phyloP scores from a whole-genome alignment of 2,113 vertebrate species.

The Pterophyllum scalare region DNA sequence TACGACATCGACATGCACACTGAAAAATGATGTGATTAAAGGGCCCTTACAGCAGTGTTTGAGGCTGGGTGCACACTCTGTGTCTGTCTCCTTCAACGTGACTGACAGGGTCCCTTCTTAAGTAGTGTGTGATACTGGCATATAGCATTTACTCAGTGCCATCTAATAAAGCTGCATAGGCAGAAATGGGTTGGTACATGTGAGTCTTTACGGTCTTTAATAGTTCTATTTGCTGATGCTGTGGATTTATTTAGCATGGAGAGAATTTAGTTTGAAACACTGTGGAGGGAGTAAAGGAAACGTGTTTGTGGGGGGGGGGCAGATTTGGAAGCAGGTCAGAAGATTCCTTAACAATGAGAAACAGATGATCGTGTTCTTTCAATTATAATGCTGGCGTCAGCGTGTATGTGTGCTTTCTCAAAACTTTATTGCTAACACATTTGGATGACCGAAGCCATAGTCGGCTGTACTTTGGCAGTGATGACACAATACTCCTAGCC shows the following conservation, averaged over 20 bases:
- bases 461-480: constrained; percentile 39
- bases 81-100: too few relatives aligned
- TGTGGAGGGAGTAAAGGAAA: not conserved
- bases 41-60: not conserved
- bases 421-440: constrained; percentile 63
- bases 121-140: not conserved
- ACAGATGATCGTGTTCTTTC: constrained; percentile 66
- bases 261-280: not conserved
- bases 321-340: constrained; percentile 33
- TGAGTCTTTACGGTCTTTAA: not conserved
- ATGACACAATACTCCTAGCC: constrained; percentile 40
- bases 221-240: not conserved
- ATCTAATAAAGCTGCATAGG: too few relatives aligned
- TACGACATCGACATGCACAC: not conserved
- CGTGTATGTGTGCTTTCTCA: constrained; percentile 5
- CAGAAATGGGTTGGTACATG: not conserved
- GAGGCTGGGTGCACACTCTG: not conserved
- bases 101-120: not conserved
- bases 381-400: constrained; percentile 5
- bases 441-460: constrained; percentile 43
- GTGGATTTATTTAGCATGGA: not conserved
- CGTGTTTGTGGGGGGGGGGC: not conserved
- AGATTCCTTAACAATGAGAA: constrained; percentile 75
- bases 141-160: too few relatives aligned
- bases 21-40: not conserved